Evolutionary conservation across 2,797 vertebrate genomes (phyloP), one percentile per base, ranked within the genome.

Genomic region (Chromis chromis): DNA sequence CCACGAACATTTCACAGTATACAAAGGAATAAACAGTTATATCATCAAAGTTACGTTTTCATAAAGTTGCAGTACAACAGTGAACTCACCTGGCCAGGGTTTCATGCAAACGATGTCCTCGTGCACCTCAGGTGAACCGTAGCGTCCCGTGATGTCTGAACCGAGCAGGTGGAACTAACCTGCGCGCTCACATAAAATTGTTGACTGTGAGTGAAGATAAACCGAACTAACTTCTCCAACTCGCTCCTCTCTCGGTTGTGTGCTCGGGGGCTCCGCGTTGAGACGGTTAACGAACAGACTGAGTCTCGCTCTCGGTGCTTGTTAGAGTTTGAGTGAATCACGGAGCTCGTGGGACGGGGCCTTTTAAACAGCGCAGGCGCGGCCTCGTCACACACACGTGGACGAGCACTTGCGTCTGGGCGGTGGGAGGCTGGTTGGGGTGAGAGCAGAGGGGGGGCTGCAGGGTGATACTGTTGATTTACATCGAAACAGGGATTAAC

Each of bases 51-150:
- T 36, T 11, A 36, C 10, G 11, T 11, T 36, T 36, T 36, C 7
- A 7, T 11, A 36, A 36, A 36, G 33, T 11, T 2, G 10, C 11
- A 36, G 33, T 36, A 8, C 31, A 31, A 31, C 31, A 31, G 31
- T 31, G 9, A 36, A 74, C 78, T 90, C 74, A 93, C 93, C 91
- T 89, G 83, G 57, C 55, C 52, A 71, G 75, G 84, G 88, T 90
- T 84, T 91, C 88, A 89, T 87, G 86, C 88, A 91, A 86, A 86
- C 86, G 82, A 72, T 8, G 87, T 89, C 81, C 70, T 72, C 74
- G 67, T 57, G 74, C 62, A 57, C 50, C 54, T 78, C 78, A 80
- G 76, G 65, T 82, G 70, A 77, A 78, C 46, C 12, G 50, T 54
- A 5, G 28, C 44, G 59, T 46, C 59, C 36, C 28, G 70, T 27